Conservation (phyloP, 1,140 invertebrate species). For the Atta colombica region DNA sequence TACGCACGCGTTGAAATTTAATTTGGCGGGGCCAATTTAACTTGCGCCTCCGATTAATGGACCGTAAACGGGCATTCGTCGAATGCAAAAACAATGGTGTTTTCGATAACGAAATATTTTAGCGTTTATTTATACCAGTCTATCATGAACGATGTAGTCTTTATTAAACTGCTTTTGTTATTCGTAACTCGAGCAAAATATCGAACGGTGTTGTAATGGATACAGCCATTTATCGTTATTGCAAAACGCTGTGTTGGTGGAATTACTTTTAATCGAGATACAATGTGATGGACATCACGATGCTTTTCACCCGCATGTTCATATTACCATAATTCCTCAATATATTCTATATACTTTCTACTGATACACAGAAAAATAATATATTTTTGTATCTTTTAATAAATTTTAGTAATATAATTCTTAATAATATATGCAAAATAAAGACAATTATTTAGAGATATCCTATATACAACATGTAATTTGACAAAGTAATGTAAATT, state of each 20-base stretch:
- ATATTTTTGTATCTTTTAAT: not conserved
- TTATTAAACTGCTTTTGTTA: conserved; percentile 57
- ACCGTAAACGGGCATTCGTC: conserved; percentile 51
- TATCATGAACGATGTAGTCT: conserved; percentile 48
- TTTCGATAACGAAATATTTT: conserved; percentile 63
- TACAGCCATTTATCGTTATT: conserved; percentile 46
- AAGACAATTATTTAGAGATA: too few relatives aligned
- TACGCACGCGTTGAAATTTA: conserved; percentile 52
- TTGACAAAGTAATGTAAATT: conserved; percentile 10
- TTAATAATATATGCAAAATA: not conserved
- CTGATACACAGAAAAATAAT: not conserved
- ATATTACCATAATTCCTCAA: not conserved
- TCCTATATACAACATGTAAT: not conserved
- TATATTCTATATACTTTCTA: not conserved
- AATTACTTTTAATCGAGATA: conserved; percentile 52
- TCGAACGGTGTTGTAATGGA: conserved; percentile 42
- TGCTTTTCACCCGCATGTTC: not conserved
- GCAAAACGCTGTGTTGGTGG: not conserved
- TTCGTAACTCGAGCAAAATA: conserved; percentile 52
- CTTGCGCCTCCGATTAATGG: conserved; percentile 53
- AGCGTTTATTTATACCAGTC: conserved; percentile 59
- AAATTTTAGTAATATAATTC: not conserved
- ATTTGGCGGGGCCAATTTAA: conserved; percentile 50
- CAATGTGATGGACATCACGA: conserved; percentile 13
- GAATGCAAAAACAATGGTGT: conserved; percentile 56